A percentile compares a stretch with the other conserved stretches of the same genome.
Conservation (phyloP, 2,113 vertebrate genomes). For the Clarias macrocephalus region DNA sequence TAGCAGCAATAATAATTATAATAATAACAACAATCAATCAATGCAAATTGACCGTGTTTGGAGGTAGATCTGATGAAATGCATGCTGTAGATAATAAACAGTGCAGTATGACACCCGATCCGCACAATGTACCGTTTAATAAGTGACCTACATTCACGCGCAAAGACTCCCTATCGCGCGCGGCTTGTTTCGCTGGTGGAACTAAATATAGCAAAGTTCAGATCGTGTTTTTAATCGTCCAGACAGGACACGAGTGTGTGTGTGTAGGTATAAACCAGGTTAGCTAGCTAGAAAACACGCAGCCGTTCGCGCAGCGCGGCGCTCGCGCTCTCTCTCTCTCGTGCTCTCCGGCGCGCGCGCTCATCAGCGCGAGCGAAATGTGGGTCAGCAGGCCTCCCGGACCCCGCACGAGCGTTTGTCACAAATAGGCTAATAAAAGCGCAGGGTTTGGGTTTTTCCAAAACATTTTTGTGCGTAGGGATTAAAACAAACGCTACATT, state of each 20-base stretch:
- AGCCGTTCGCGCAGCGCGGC: conserved; percentile 38
- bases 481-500: background rate
- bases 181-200: conserved; percentile 6
- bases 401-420: conserved; percentile 38
- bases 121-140: background rate
- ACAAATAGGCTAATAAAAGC: background rate
- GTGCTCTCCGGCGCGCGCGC: conserved; percentile 35
- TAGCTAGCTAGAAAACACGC: background rate
- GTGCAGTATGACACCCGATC: too few species aligned
- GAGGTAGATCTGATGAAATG: background rate
- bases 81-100: background rate
- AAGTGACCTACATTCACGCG: conserved; percentile 40
- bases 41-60: conserved; percentile 12
- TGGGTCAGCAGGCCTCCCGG: conserved; percentile 75
- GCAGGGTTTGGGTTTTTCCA: background rate
- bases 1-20: background rate
- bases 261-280: conserved; percentile 6
- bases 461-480: background rate
- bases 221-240: background rate
- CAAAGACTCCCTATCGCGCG: conserved; percentile 23
- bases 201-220: conserved; percentile 53
- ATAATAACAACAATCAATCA: too few species aligned
- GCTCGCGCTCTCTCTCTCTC: background rate
- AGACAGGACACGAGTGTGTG: conserved; percentile 19
- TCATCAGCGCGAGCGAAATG: conserved; percentile 64